phyloP scores from a whole-genome alignment of 1,140 invertebrate species.

The Maniola jurtina region DNA sequence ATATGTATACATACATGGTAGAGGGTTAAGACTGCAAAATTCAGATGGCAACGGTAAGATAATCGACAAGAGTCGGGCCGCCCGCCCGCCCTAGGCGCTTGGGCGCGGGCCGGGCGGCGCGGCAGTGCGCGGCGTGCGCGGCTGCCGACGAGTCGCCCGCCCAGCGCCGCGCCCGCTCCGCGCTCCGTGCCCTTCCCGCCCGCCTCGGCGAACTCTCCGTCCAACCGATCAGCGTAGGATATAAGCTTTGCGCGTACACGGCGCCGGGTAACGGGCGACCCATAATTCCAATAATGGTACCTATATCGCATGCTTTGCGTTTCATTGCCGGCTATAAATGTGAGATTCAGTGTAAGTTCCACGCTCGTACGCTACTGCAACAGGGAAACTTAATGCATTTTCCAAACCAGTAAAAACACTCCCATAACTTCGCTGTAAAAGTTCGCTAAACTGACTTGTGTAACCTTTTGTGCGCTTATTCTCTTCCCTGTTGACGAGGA shows the following conservation, averaged over 20 bases:
- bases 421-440: neutral
- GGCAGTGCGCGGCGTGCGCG: constrained; percentile 63
- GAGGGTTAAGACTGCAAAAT: too few species aligned
- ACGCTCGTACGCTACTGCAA: neutral
- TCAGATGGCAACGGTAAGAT: constrained; percentile 26
- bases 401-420: neutral
- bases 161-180: constrained; percentile 10
- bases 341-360: neutral
- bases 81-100: constrained; percentile 24
- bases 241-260: constrained; percentile 10
- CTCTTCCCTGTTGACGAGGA: neutral
- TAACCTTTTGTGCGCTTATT: neutral
- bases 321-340: constrained; percentile 5
- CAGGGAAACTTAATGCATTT: neutral
- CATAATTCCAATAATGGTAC: constrained; percentile 17
- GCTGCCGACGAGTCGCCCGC: constrained; percentile 46
- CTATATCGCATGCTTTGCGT: constrained; percentile 16
- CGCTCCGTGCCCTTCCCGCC: neutral
- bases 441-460: neutral
- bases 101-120: constrained; percentile 36
- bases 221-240: constrained; percentile 6
- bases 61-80: constrained; percentile 26
- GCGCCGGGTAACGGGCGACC: constrained; percentile 6
- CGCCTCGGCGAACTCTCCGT: constrained; percentile 15
- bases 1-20: too few species aligned